Evolutionary conservation across 2,113 vertebrate genomes (phyloP).

Genomic region (Mionectes macconnelli): DNA sequence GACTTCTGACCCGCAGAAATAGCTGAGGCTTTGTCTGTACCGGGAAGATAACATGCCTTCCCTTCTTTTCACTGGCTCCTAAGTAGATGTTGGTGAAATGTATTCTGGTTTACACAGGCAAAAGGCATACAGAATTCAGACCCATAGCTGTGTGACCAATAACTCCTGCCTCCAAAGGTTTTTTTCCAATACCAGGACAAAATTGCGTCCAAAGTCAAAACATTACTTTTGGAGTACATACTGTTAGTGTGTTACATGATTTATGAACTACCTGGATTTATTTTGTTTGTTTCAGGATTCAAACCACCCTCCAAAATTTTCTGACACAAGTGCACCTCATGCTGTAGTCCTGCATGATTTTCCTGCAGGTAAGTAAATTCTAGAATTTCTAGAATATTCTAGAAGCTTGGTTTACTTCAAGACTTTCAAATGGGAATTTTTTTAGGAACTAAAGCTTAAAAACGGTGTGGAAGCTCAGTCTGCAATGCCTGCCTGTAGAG

Average conservation of each 20-base stretch:
- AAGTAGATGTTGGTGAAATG: neutral
- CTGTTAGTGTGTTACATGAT: neutral
- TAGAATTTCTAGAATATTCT: too few species aligned
- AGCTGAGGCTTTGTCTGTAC: neutral
- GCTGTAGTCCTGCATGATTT: slow-evolving; percentile 89
- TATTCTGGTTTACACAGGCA: neutral
- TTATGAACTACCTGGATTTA: neutral
- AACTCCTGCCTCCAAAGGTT: neutral
- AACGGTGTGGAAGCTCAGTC: neutral
- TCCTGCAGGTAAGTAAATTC: slow-evolving; percentile 78
- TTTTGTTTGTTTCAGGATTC: slow-evolving; percentile 63
- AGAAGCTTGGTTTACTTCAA: neutral
- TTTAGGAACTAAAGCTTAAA: neutral
- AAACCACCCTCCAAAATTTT: slow-evolving; percentile 40
- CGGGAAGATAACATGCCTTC: neutral
- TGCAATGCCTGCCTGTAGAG: neutral
- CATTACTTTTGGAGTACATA: neutral
- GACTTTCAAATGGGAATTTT: neutral
- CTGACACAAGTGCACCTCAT: slow-evolving; percentile 66
- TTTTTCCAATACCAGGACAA: neutral
- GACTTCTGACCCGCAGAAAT: neutral
- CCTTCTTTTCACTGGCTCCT: neutral
- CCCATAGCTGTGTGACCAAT: neutral
- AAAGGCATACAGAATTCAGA: neutral
- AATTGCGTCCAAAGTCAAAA: neutral